phyloP scores from a whole-genome alignment of 2,888 invertebrate genomes.

The Pandemis corylana region DNA sequence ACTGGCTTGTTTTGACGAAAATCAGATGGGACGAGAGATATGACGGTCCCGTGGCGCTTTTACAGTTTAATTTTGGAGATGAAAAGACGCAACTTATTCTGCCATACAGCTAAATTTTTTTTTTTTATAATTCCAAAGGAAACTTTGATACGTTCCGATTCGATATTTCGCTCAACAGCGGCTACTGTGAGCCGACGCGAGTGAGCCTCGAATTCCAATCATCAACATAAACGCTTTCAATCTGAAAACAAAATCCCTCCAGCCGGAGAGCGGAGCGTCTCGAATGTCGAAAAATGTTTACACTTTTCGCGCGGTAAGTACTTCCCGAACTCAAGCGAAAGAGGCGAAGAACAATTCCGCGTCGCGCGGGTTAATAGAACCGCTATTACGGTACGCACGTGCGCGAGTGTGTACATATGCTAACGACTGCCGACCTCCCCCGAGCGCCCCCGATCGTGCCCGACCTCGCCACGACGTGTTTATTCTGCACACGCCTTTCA shows the following conservation, averaged over 20 bases:
- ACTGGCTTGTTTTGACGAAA: slow-evolving; percentile 5
- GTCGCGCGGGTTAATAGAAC: slow-evolving; percentile 33
- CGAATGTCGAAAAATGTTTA: slow-evolving; percentile 37
- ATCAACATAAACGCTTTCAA: slow-evolving; percentile 34
- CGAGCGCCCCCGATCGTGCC: slow-evolving; percentile 11
- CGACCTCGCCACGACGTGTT: slow-evolving; percentile 6
- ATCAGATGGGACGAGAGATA: slow-evolving; percentile 1
- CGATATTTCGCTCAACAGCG: background rate
- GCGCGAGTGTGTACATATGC: slow-evolving; percentile 37
- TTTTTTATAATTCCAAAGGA: background rate
- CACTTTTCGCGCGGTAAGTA: slow-evolving; percentile 36
- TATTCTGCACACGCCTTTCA: slow-evolving; percentile 30
- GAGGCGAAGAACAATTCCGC: slow-evolving; percentile 13
- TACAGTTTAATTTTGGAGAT: background rate
- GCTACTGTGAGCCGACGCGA: background rate
- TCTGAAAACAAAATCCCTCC: slow-evolving; percentile 17
- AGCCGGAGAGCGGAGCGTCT: slow-evolving; percentile 20
- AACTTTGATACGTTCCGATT: background rate
- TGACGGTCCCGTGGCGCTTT: background rate
- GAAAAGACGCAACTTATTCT: background rate
- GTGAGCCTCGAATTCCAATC: slow-evolving; percentile 20
- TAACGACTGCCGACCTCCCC: slow-evolving; percentile 31
- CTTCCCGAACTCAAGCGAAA: slow-evolving; percentile 28
- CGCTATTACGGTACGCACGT: slow-evolving; percentile 38
- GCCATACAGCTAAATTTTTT: background rate